These are phyloP conservation scores for Allobates femoralis DNA, from an alignment of 2,797 vertebrate genomes.

Conservation along the genomic window DNA sequence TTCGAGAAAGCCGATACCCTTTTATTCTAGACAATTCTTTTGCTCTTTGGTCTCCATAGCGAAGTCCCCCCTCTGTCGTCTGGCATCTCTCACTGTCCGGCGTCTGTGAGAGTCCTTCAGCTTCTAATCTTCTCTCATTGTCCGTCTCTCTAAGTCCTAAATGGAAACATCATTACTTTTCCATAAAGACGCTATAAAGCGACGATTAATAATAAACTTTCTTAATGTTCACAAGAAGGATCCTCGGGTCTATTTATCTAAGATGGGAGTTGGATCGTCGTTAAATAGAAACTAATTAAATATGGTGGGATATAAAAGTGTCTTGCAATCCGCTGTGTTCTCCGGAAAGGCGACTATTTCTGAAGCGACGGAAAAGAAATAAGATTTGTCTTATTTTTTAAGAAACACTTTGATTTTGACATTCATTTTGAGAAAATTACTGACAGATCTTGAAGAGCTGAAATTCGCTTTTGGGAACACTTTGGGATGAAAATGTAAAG, in stretches of 20 bases:
- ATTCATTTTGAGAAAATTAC: background rate
- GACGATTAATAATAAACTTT: background rate
- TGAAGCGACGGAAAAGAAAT: background rate
- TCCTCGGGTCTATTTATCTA: background rate
- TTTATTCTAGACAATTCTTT: conserved; percentile 2
- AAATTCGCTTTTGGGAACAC: background rate
- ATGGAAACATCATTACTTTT: background rate
- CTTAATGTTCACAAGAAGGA: background rate
- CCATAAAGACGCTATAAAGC: conserved; percentile 10
- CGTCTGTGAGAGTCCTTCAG: background rate
- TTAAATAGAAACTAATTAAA: conserved; percentile 23
- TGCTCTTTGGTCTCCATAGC: background rate
- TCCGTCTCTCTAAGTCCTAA: background rate
- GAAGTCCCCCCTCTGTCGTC: background rate
- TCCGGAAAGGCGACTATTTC: background rate
- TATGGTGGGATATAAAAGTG: conserved; percentile 8
- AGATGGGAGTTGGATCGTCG: background rate
- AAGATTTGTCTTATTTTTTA: background rate
- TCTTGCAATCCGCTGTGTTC: background rate
- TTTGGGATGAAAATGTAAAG: background rate
- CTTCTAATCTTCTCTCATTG: background rate
- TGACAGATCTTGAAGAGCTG: background rate
- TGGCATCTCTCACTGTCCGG: background rate
- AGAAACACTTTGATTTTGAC: background rate
- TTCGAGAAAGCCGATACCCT: background rate